These are phyloP conservation scores for Chaetorhynchus papuensis DNA, from an alignment of 2,113 vertebrate species.

Conservation along the genomic window DNA sequence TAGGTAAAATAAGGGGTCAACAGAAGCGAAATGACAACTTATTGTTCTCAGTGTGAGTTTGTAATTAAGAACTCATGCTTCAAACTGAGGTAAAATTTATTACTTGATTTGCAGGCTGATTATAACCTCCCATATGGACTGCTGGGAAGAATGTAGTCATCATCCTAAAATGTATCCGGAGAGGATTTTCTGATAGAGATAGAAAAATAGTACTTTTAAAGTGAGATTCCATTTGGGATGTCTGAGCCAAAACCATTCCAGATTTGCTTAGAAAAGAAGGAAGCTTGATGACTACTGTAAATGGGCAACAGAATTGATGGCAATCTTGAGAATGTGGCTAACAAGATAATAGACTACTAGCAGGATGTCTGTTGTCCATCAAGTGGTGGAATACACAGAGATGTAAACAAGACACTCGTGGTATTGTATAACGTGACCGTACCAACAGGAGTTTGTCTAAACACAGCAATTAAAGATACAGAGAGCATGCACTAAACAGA, in stretches of 20 bases:
- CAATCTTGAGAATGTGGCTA: neutral
- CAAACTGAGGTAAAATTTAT: neutral
- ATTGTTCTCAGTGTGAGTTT: neutral
- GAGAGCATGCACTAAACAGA: slow-evolving; percentile 8
- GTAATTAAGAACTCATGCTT: neutral
- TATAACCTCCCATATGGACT: neutral
- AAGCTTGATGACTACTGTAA: neutral
- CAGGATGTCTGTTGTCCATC: slow-evolving; percentile 4
- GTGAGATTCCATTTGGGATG: neutral
- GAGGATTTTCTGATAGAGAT: neutral
- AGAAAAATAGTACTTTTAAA: neutral
- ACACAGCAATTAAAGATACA: neutral
- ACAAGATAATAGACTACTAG: neutral
- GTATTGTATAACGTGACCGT: neutral
- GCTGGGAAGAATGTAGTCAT: neutral
- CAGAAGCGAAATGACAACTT: neutral
- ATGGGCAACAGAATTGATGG: neutral
- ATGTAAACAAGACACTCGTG: neutral
- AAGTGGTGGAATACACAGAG: neutral
- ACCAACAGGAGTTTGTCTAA: neutral
- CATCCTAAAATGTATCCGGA: neutral
- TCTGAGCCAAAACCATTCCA: neutral
- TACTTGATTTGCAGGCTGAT: neutral
- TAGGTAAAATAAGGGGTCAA: neutral
- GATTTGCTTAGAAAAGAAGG: neutral